Conservation (phyloP, 1,140 invertebrate genomes). For the Drosophila persimilis region DNA sequence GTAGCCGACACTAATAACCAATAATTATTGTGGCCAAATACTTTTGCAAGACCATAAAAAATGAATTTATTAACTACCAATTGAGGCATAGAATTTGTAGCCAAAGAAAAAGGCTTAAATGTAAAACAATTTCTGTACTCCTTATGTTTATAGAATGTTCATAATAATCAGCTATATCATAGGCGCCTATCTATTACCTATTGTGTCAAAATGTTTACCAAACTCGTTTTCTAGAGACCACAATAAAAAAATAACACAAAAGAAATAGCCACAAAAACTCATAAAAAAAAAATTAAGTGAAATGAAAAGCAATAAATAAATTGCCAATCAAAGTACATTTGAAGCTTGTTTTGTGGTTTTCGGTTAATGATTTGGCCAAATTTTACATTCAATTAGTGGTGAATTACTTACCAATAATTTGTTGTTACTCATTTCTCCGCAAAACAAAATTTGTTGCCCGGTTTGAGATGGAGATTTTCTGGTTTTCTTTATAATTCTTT, state of each 20-base stretch:
- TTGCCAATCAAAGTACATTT: slow-evolving; percentile 29
- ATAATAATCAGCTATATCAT: no score
- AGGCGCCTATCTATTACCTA: no score
- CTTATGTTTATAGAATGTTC: no score
- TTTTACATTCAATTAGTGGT: not conserved
- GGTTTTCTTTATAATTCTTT: slow-evolving; percentile 8
- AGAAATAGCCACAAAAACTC: slow-evolving; percentile 19
- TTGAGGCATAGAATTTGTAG: no score
- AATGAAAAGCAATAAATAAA: slow-evolving; percentile 55
- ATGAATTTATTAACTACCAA: no score
- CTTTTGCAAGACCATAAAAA: no score
- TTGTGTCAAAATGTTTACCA: not conserved
- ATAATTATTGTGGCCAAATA: not conserved
- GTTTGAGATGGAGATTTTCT: slow-evolving; percentile 26
- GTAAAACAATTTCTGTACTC: no score
- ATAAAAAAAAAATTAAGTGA: slow-evolving; percentile 28
- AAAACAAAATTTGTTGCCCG: slow-evolving; percentile 60
- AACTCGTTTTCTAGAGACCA: slow-evolving; percentile 26
- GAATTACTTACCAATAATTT: slow-evolving; percentile 70
- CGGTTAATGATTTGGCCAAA: slow-evolving; percentile 14
- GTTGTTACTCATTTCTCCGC: slow-evolving; percentile 79
- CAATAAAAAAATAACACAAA: not conserved
- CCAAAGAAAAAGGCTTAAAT: no score
- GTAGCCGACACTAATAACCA: slow-evolving; percentile 2
- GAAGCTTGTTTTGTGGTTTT: slow-evolving; percentile 42